Conservation (phyloP, 2,888 invertebrate genomes). For the Palloptera scutellata region DNA sequence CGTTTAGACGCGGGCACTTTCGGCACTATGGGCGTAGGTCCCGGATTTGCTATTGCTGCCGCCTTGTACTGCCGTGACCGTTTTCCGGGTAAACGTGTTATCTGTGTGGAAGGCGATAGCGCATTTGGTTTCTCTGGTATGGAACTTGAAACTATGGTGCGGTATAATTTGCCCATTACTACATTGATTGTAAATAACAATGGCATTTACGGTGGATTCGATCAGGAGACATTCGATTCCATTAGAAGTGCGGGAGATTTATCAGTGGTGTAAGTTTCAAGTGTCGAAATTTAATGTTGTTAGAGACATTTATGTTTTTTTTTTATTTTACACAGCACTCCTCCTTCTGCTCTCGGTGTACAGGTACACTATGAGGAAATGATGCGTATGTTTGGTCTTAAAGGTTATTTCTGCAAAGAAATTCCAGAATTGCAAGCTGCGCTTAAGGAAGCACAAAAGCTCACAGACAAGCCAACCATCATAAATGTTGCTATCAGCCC, state of each 20-base stretch:
- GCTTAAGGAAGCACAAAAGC: constrained; percentile 72
- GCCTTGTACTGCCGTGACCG: constrained; percentile 87
- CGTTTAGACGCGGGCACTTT: constrained; percentile 95
- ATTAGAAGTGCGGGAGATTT: constrained; percentile 76
- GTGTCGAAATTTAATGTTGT: neutral
- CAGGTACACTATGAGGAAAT: constrained; percentile 89
- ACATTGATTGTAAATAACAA: constrained; percentile 94
- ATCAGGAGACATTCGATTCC: constrained; percentile 76
- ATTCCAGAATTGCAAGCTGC: constrained; percentile 79
- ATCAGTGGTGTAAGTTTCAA: constrained; percentile 73
- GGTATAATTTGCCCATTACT: constrained; percentile 90
- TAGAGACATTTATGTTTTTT: neutral
- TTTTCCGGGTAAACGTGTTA: constrained; percentile 81
- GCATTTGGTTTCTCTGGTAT: constrained; percentile 98
- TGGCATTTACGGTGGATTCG: constrained; percentile 91
- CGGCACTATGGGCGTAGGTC: constrained; percentile 96
- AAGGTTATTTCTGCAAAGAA: constrained; percentile 81
- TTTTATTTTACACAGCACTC: constrained; percentile 69
- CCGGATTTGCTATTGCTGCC: constrained; percentile 91
- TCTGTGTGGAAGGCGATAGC: constrained; percentile 96
- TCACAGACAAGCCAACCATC: constrained; percentile 80
- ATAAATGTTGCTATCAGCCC: constrained; percentile 92
- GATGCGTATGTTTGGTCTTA: constrained; percentile 84
- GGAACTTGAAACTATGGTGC: constrained; percentile 96
- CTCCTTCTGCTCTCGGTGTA: constrained; percentile 81